Evolutionary conservation across 1,140 invertebrate genomes (phyloP).

Genomic region (Harpegnathos saltator): DNA sequence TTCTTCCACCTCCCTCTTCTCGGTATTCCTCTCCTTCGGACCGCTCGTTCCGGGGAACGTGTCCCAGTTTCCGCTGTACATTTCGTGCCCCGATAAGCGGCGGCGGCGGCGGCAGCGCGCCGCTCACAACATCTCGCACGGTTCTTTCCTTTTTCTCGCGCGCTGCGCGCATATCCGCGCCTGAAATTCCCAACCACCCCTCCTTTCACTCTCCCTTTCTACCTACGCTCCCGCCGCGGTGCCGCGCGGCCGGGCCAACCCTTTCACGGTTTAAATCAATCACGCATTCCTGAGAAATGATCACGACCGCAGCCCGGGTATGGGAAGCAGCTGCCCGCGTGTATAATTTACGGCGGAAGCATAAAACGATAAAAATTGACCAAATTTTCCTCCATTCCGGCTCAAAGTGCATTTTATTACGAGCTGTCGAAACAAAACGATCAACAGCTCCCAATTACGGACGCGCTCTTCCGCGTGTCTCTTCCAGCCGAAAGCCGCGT

Average conservation of each 20-base stretch:
- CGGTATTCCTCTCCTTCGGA: conserved; percentile 38
- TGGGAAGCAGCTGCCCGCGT: conserved; percentile 54
- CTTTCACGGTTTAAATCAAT: conserved; percentile 73
- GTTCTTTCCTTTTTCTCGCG: conserved; percentile 6
- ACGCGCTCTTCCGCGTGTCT: conserved; percentile 8
- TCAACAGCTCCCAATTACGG: conserved; percentile 32
- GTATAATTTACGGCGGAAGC: conserved; percentile 62
- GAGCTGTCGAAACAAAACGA: conserved; percentile 57
- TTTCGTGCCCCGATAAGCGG: conserved; percentile 57
- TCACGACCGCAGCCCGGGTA: conserved; percentile 36
- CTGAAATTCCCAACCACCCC: conserved; percentile 47
- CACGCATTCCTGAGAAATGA: conserved; percentile 70
- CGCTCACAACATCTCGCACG: neutral
- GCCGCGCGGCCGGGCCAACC: conserved; percentile 27
- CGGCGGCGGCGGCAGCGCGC: conserved; percentile 7
- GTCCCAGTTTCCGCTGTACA: conserved; percentile 62
- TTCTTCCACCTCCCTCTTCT: conserved; percentile 45
- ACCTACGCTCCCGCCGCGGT: conserved; percentile 26
- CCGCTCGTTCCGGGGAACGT: conserved; percentile 40
- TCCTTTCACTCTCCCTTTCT: conserved; percentile 44
- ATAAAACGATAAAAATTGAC: conserved; percentile 72
- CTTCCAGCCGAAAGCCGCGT: neutral
- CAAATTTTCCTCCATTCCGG: no score
- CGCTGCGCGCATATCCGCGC: conserved; percentile 27
- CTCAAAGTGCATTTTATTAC: conserved; percentile 71